Evolutionary conservation across 2,797 vertebrate species (phyloP).

Genomic region (Scyliorhinus canicula): DNA sequence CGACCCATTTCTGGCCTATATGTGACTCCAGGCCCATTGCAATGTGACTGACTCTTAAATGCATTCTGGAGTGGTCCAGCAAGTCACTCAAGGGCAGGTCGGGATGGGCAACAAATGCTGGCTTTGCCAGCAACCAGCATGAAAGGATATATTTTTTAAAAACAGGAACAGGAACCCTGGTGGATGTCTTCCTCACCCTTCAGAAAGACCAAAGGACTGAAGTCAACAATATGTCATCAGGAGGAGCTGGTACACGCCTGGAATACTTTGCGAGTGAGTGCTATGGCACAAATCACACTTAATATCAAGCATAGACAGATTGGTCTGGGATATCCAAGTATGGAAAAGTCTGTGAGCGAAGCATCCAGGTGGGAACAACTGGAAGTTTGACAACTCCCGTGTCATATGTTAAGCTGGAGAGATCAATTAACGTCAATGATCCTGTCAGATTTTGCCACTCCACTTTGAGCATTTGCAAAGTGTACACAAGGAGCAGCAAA

Average conservation of each 20-base stretch:
- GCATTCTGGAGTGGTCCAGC: no score
- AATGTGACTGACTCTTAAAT: no score
- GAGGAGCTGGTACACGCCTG: neutral
- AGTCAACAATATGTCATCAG: neutral
- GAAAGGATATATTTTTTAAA: no score
- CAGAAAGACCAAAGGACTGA: neutral
- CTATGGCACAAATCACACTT: no score
- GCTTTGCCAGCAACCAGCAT: no score
- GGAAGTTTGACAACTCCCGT: neutral
- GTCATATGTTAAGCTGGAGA: no score
- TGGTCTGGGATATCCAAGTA: neutral
- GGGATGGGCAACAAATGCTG: no score
- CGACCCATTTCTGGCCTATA: no score
- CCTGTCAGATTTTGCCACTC: neutral
- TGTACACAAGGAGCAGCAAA: neutral
- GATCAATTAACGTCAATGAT: neutral
- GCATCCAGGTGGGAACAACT: neutral
- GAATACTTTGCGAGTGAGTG: no score
- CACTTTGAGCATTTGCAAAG: neutral
- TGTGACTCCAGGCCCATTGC: no score
- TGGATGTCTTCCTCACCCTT: neutral
- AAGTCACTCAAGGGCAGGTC: no score
- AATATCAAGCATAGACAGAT: no score
- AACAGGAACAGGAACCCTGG: neutral
- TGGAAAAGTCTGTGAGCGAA: neutral